phyloP scores from a whole-genome alignment of 2,797 vertebrate genomes.

The Cichlasoma orientale region DNA sequence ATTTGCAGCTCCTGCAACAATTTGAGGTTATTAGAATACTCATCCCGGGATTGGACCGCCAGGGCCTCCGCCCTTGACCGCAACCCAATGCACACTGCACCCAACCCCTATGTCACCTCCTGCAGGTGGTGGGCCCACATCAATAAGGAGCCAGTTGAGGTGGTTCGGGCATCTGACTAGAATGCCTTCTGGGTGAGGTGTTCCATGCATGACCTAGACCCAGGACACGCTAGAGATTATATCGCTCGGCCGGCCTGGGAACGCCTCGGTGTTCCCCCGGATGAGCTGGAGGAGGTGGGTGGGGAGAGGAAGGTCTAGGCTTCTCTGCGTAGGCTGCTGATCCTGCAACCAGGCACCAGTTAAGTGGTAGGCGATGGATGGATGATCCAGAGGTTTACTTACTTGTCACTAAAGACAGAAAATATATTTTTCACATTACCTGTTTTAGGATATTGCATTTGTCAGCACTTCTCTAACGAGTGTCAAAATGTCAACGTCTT shows the following conservation, averaged over 20 bases:
- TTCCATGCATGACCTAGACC: neutral
- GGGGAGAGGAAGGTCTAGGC: neutral
- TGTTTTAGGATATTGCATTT: neutral
- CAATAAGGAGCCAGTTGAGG: too few species aligned
- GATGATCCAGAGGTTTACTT: neutral
- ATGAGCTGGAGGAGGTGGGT: neutral
- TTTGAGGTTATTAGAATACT: neutral
- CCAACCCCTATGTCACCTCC: too few species aligned
- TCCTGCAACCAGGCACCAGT: neutral
- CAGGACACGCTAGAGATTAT: neutral
- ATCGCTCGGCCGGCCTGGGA: neutral
- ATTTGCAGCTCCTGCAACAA: neutral
- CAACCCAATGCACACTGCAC: too few species aligned
- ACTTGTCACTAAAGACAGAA: neutral
- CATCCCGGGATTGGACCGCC: neutral
- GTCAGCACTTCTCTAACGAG: neutral
- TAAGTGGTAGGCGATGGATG: neutral
- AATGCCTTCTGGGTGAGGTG: neutral
- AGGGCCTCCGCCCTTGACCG: neutral
- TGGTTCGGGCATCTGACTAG: neutral
- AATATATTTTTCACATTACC: neutral
- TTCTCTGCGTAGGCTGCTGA: neutral
- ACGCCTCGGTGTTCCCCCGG: neutral
- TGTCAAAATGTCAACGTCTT: too few species aligned
- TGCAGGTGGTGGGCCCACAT: too few species aligned